Percentiles rank a stretch among this genome's conserved stretches.
Conservation (phyloP, 2,113 vertebrate genomes). For the Carollia perspicillata region DNA sequence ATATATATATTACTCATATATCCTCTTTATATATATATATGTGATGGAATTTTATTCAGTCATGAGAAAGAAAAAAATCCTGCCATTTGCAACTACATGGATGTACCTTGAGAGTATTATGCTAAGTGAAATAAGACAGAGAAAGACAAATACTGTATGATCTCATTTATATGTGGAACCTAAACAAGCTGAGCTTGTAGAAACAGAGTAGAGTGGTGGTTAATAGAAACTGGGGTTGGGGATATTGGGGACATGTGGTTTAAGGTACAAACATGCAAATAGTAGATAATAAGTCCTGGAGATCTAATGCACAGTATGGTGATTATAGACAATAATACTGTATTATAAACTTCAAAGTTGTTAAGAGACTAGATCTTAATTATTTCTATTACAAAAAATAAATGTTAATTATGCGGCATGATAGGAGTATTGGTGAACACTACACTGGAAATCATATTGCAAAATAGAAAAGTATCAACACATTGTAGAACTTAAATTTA, state of each 20-base stretch:
- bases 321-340: background rate
- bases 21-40: background rate
- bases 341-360: background rate
- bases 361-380: background rate
- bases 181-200: background rate
- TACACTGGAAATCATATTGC: background rate
- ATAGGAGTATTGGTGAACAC: background rate
- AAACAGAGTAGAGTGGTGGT: background rate
- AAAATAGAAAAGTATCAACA: background rate
- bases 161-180: background rate
- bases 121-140: background rate
- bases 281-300: background rate
- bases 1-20: too few relatives aligned
- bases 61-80: background rate
- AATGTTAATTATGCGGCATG: background rate
- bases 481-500: background rate
- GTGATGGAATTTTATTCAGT: background rate
- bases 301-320: background rate
- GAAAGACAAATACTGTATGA: background rate
- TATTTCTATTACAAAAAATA: background rate
- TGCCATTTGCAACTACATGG: background rate
- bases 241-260: background rate
- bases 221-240: background rate
- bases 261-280: background rate
- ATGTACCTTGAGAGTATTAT: background rate